Evolutionary conservation across 2,888 invertebrate genomes (phyloP), one percentile per base, ranked within the genome.

Genomic region (Tinea pellionella): DNA sequence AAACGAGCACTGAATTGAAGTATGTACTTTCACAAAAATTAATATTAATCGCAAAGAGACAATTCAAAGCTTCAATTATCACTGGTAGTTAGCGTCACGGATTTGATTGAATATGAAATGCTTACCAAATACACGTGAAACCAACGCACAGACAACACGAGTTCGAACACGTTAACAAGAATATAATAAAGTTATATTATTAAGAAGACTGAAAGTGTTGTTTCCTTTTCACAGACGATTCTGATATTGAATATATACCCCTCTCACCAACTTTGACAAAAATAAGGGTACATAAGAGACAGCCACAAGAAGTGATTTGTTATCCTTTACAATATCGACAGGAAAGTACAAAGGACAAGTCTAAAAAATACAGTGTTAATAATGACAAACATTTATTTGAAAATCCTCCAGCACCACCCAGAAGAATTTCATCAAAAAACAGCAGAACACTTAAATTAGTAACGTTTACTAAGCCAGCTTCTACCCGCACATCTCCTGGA

Each of bases 181-280:
- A 47, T 16, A 47, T 64, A 61, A 57, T 61, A 67, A 67, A 62
- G 32, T 18, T 24, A 53, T 24, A 4, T 18, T 19, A 18, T 53
- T 18, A 53, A 57, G 7, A 55, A 29, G 16, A 55, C 55, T 55
- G 55, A 55, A 55, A 24, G 29, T 2, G 18, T 11, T 29, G 19
- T 55, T 55, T 13, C 13, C 16, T 81, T 24, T 90, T 88, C 90
- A 84, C 92, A 93, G 93, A 93, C 88, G 90, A 92, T 73, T 86
- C 92, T 70, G 91, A 92, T 85, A 91, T 94, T 75, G 94, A 94
- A 88, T 94, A 94, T 79, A 92, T 93, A 79, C 94, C 94, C 72
- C 92, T 94, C 70, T 92, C 94, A 64, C 91, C 94, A 58, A 94
- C 93, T 65, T 83, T 94, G 72, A 94, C 94, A 67, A 92, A 93